Evolutionary conservation across 2,113 vertebrate species (phyloP).

Genomic region (Epinephelus lanceolatus): DNA sequence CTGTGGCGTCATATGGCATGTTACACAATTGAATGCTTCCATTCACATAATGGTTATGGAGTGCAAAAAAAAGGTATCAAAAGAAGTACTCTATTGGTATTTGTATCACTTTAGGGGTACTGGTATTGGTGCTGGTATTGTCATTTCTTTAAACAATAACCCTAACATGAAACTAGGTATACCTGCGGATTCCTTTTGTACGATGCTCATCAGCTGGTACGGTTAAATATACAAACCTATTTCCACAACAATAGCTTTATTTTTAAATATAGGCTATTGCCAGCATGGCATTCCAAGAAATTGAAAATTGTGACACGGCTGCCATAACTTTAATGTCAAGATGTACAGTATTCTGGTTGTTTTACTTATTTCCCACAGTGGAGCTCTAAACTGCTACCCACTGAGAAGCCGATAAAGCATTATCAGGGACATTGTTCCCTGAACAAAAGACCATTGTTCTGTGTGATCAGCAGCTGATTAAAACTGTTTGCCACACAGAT

Average conservation of each 20-base stretch:
- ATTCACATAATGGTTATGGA: too few species aligned
- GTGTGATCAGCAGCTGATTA: constrained; percentile 27
- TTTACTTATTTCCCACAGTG: not conserved
- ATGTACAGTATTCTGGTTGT: not conserved
- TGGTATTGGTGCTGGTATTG: too few species aligned
- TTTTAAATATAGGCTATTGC: not conserved
- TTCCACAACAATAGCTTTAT: not conserved
- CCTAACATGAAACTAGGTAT: not conserved
- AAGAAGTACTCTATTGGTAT: too few species aligned
- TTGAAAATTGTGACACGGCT: not conserved
- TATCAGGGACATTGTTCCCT: constrained; percentile 15
- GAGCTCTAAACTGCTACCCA: constrained; percentile 9
- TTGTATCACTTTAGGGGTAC: too few species aligned
- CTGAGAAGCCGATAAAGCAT: constrained; percentile 4
- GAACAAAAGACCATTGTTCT: constrained; percentile 29
- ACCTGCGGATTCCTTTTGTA: not conserved
- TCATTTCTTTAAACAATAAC: too few species aligned
- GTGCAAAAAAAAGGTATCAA: too few species aligned
- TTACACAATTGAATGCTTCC: too few species aligned
- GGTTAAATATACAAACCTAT: not conserved
- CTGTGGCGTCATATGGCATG: too few species aligned
- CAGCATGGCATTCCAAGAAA: too few species aligned
- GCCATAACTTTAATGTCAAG: not conserved
- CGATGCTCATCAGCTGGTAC: not conserved
- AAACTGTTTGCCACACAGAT: constrained; percentile 20